A percentile compares a stretch with the other conserved stretches of the same genome.
Evolutionary conservation across 2,797 vertebrate species (phyloP).

Genomic region (Pseudochaenichthys georgianus): DNA sequence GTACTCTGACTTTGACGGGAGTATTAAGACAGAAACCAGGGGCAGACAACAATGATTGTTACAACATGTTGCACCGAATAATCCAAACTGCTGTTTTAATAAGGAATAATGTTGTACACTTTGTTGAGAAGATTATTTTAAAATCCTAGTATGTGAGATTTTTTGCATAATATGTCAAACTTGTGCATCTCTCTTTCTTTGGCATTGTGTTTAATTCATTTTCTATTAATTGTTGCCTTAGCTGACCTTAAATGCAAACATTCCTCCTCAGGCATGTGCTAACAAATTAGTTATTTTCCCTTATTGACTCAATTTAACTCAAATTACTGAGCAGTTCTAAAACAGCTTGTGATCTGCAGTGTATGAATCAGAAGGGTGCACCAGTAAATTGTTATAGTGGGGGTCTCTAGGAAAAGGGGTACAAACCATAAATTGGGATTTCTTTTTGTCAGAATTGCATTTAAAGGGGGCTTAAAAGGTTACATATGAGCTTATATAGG

Average conservation of each 20-base stretch:
- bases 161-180: background rate
- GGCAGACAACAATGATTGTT: background rate
- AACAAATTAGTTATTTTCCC: no score
- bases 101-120: background rate
- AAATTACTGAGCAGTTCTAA: no score
- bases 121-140: background rate
- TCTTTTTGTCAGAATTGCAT: background rate
- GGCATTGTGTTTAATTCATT: no score
- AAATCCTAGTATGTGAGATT: background rate
- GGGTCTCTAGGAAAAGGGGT: background rate
- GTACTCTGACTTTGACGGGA: constrained; percentile 3
- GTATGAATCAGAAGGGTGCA: background rate
- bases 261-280: no score
- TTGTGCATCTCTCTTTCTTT: background rate
- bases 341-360: no score
- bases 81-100: background rate
- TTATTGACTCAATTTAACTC: no score
- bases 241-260: no score
- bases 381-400: background rate
- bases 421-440: background rate
- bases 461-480: background rate
- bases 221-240: no score
- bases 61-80: constrained; percentile 11
- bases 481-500: background rate
- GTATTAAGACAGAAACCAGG: constrained; percentile 5